Evolutionary conservation across 2,888 invertebrate species (phyloP), one percentile per base, ranked within the genome.

Genomic region (Pyrocoelia pectoralis): DNA sequence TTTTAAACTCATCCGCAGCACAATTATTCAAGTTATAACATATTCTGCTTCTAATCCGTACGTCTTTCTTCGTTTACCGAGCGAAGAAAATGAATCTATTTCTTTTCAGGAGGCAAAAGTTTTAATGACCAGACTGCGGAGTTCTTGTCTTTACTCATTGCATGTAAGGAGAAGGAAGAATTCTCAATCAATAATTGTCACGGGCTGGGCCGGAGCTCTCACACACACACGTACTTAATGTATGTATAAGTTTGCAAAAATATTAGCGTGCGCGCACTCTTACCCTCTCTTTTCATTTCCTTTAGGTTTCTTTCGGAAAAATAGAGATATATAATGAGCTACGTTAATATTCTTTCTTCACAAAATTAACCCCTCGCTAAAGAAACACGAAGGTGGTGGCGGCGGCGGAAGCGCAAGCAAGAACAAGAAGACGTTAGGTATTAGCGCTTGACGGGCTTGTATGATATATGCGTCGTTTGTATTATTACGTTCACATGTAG

Each of bases 131-230:
- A 76, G 71, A 69, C 74, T 70, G 72, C 72, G 68, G 70, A 68
- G 73, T 75, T 73, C 74, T 74, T 78, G 77, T 78, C 77, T 78
- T 78, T 78, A 73, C 78, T 77, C 76, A 76, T 78, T 79, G 77
- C 77, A 78, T 79, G 77, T 76, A 77, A 77, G 78, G 74, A 73
- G 77, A 78, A 77, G 86, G 85, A 86, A 86, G 86, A 86, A 86
- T 86, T 86, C 85, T 85, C 86, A 87, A 87, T 87, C 86, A 86
- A 87, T 87, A 87, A 87, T 87, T 87, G 86, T 87, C 86, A 86
- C 86, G 86, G 85, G 74, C 71, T 72, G 73, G 75, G 73, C 73
- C 68, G 55, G 53, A 50, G 52, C 60, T 64, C 48, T 49, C 17
- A 56, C 52, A 56, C 56, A 62, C 66, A 66, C 56, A 56, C 46